A percentile compares a stretch with the other conserved stretches of the same genome.
These are phyloP conservation scores for Istiophorus platypterus DNA, from an alignment of 2,113 vertebrate genomes.

Conservation along the genomic window DNA sequence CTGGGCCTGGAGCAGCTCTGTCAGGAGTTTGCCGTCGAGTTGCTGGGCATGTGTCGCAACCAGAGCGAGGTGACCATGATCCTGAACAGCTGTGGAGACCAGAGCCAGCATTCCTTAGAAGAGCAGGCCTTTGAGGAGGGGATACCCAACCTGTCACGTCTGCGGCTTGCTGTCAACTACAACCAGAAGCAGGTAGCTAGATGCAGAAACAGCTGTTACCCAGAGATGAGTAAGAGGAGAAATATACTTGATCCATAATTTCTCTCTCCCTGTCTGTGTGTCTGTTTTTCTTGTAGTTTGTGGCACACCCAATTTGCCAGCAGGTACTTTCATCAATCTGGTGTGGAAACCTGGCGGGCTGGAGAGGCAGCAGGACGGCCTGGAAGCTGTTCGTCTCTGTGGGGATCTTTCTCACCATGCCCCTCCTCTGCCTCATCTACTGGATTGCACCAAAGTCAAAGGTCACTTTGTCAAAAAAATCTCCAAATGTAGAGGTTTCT, in stretches of 20 bases:
- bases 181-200: constrained; percentile 90
- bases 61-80: constrained; percentile 92
- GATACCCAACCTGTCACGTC: constrained; percentile 90
- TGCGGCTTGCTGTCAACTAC: constrained; percentile 90
- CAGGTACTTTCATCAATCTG: constrained; percentile 95
- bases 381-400: constrained; percentile 90
- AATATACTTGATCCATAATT: neutral
- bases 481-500: neutral
- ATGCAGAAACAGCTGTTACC: neutral
- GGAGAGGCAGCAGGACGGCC: constrained; percentile 89
- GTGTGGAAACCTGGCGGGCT: constrained; percentile 89
- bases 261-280: constrained; percentile 1
- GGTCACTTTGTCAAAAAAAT: constrained; percentile 70
- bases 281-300: constrained; percentile 84
- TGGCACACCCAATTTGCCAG: constrained; percentile 93
- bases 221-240: neutral
- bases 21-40: constrained; percentile 91
- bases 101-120: constrained; percentile 80
- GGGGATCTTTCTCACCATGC: constrained; percentile 91
- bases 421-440: constrained; percentile 89
- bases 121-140: constrained; percentile 90
- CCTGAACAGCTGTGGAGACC: constrained; percentile 86
- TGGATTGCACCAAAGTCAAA: constrained; percentile 92
- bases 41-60: constrained; percentile 93
- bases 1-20: constrained; percentile 87